Conservation (phyloP, 2,888 invertebrate genomes). For the Phyllotreta striolata region DNA sequence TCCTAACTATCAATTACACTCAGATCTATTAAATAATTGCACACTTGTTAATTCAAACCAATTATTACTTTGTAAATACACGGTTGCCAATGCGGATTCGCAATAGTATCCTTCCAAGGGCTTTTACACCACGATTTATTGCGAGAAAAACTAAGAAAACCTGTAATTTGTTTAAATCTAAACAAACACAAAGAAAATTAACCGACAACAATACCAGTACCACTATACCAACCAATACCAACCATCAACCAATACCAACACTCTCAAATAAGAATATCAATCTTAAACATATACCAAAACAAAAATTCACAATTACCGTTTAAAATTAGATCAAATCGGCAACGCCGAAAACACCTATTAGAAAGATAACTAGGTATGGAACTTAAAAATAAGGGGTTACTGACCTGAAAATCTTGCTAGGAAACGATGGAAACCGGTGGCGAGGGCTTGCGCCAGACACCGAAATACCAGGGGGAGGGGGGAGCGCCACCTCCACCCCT, state of each 20-base stretch:
- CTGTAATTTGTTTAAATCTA: neutral
- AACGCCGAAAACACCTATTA: slow-evolving; percentile 28
- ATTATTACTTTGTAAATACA: slow-evolving; percentile 27
- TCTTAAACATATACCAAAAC: neutral
- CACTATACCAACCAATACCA: too few relatives aligned
- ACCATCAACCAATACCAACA: too few relatives aligned
- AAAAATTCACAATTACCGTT: neutral
- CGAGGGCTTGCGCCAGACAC: slow-evolving; percentile 61
- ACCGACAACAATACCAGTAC: too few relatives aligned
- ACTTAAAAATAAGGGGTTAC: slow-evolving; percentile 50
- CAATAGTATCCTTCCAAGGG: neutral
- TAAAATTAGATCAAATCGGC: slow-evolving; percentile 13
- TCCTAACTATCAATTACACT: slow-evolving; percentile 9
- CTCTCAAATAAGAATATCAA: neutral
- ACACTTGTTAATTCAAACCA: slow-evolving; percentile 31
- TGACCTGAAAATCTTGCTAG: slow-evolving; percentile 70
- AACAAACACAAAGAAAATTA: too few relatives aligned
- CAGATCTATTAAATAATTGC: slow-evolving; percentile 25
- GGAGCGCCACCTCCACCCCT: slow-evolving; percentile 53
- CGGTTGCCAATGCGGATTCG: slow-evolving; percentile 17
- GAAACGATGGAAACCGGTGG: slow-evolving; percentile 64
- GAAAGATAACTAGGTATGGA: slow-evolving; percentile 25
- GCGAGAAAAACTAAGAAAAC: neutral
- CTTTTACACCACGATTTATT: too few relatives aligned
- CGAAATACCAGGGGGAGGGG: slow-evolving; percentile 57